Percentiles rank a stretch among this genome's conserved stretches.
phyloP scores from a whole-genome alignment of 2,888 invertebrate species.

The Phaedon cochleariae region DNA sequence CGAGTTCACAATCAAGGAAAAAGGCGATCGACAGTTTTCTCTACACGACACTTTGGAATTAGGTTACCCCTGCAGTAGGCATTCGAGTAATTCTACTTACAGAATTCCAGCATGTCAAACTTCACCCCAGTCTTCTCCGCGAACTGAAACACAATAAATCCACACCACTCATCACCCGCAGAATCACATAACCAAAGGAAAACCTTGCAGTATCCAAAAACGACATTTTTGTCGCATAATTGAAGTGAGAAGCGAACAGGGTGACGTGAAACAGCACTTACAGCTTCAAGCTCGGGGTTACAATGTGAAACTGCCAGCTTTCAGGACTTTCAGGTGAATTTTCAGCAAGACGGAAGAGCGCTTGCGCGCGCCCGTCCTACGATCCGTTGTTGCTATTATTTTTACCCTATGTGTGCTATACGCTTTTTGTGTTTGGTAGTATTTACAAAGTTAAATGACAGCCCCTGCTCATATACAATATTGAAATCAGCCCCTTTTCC shows the following conservation, averaged over 20 bases:
- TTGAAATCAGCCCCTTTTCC: too few relatives aligned
- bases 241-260: constrained; percentile 14
- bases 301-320: constrained; percentile 29
- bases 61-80: background rate
- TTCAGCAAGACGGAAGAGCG: constrained; percentile 18
- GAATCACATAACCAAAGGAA: background rate
- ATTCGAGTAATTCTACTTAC: constrained; percentile 3
- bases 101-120: constrained; percentile 3
- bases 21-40: background rate
- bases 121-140: background rate
- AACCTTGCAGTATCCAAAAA: background rate
- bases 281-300: constrained; percentile 11
- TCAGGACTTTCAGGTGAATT: constrained; percentile 29
- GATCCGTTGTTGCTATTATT: constrained; percentile 28
- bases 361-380: constrained; percentile 18
- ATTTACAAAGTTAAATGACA: background rate
- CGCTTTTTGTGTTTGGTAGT: background rate
- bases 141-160: background rate
- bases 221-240: constrained; percentile 25
- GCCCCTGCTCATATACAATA: background rate
- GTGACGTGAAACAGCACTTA: constrained; percentile 3
- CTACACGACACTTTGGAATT: background rate
- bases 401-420: background rate
- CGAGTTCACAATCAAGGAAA: background rate
- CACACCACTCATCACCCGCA: background rate